These are phyloP conservation scores for Pilophorus perplexus DNA, from an alignment of 2,888 invertebrate genomes.

Conservation along the genomic window DNA sequence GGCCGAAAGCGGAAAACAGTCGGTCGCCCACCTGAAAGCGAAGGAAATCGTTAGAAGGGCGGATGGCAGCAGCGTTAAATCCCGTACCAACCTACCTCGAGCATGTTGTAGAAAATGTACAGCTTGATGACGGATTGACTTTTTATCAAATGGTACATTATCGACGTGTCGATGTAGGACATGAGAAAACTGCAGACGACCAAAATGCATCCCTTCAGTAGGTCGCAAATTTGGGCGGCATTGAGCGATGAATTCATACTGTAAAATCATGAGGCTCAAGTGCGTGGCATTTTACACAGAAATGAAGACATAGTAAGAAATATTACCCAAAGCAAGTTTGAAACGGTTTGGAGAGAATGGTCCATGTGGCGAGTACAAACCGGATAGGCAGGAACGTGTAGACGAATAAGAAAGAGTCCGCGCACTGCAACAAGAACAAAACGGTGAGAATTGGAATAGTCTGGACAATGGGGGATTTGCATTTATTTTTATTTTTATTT, in stretches of 20 bases:
- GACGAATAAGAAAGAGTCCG: slow-evolving; percentile 95
- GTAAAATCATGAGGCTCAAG: no score
- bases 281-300: no score
- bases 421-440: slow-evolving; percentile 62
- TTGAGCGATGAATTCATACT: slow-evolving; percentile 64
- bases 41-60: not conserved
- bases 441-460: no score
- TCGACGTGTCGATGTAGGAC: slow-evolving; percentile 92
- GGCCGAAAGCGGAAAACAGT: slow-evolving; percentile 92
- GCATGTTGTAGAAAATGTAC: slow-evolving; percentile 99
- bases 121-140: slow-evolving; percentile 98
- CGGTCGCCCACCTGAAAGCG: slow-evolving; percentile 66
- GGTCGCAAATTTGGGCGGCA: slow-evolving; percentile 92
- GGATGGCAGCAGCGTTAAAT: not conserved
- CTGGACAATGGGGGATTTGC: not conserved
- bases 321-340: slow-evolving; percentile 68
- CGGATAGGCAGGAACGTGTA: slow-evolving; percentile 95
- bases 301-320: not conserved
- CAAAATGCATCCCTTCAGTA: slow-evolving; percentile 88
- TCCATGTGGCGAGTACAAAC: slow-evolving; percentile 82
- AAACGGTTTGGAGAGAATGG: slow-evolving; percentile 70
- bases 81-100: slow-evolving; percentile 67
- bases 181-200: slow-evolving; percentile 77
- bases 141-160: slow-evolving; percentile 95
- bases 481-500: not conserved